These are phyloP conservation scores for Drosophila cardini DNA, from an alignment of 1,140 invertebrate genomes.

Conservation along the genomic window DNA sequence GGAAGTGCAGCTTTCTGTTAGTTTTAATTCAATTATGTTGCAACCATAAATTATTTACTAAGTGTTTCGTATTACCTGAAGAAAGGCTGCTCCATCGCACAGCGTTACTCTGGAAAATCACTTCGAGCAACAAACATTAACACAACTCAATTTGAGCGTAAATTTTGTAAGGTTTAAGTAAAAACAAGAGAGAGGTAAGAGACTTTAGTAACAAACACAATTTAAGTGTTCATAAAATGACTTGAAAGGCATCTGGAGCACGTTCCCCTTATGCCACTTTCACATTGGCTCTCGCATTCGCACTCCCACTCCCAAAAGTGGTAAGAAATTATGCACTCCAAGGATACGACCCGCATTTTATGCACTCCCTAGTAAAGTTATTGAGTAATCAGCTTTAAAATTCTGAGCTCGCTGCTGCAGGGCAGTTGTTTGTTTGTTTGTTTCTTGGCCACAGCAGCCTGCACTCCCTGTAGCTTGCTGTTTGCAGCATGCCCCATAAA, in stretches of 20 bases:
- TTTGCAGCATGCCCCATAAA: slow-evolving; percentile 59
- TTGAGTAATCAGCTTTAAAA: slow-evolving; percentile 83
- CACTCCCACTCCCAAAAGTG: slow-evolving; percentile 12
- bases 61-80: slow-evolving; percentile 63
- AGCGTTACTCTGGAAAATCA: slow-evolving; percentile 57
- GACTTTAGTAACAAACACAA: slow-evolving; percentile 78
- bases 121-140: slow-evolving; percentile 57
- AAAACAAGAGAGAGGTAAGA: slow-evolving; percentile 53
- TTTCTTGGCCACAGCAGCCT: slow-evolving; percentile 53
- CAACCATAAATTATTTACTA: slow-evolving; percentile 73
- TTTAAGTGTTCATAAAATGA: slow-evolving; percentile 81
- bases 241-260: slow-evolving; percentile 57
- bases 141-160: slow-evolving; percentile 77
- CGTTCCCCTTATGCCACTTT: neutral
- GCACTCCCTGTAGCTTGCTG: slow-evolving; percentile 26
- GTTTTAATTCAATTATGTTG: slow-evolving; percentile 66
- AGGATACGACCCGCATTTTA: slow-evolving; percentile 75
- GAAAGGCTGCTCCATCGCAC: slow-evolving; percentile 38
- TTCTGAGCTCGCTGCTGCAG: slow-evolving; percentile 46
- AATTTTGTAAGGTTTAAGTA: slow-evolving; percentile 64
- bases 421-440: slow-evolving; percentile 46
- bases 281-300: neutral
- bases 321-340: slow-evolving; percentile 71
- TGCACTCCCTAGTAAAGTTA: slow-evolving; percentile 76
- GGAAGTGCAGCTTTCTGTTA: slow-evolving; percentile 32